Percentiles rank a stretch among this genome's conserved stretches.
Conservation (phyloP, 2,797 vertebrate genomes). For the Accipiter superciliosus region DNA sequence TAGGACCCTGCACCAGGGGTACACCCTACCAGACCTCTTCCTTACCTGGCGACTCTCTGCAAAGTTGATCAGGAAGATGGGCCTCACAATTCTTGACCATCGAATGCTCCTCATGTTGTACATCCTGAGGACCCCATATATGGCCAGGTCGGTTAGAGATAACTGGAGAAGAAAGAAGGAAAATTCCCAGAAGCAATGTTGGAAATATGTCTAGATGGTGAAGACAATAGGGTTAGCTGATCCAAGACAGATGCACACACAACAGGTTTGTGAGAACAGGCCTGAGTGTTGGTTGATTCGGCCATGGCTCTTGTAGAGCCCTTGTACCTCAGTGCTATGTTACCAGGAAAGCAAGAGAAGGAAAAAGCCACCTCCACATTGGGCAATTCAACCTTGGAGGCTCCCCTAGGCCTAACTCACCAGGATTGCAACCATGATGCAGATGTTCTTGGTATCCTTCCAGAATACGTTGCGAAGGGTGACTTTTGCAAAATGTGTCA, state of each 20-base stretch:
- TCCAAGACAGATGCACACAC: fast-evolving
- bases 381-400: not conserved
- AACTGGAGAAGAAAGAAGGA: slow-evolving; percentile 73
- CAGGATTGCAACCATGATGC: slow-evolving; percentile 84
- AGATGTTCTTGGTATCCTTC: slow-evolving; percentile 95
- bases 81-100: slow-evolving; percentile 88
- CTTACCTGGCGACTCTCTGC: slow-evolving; percentile 91
- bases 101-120: slow-evolving; percentile 73
- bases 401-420: slow-evolving; percentile 68
- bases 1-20: too few species aligned
- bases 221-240: not conserved
- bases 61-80: slow-evolving; percentile 90
- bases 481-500: slow-evolving; percentile 87
- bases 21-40: not conserved
- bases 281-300: not conserved
- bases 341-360: not conserved
- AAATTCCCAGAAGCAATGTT: not conserved
- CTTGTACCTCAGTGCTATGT: not conserved
- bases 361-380: not conserved
- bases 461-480: slow-evolving; percentile 85
- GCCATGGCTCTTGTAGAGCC: not conserved
- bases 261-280: not conserved
- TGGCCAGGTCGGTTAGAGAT: slow-evolving; percentile 84
- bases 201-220: not conserved
- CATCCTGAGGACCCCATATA: slow-evolving; percentile 80